phyloP scores from a whole-genome alignment of 2,113 vertebrate species.

The Rhabdomys dilectus region DNA sequence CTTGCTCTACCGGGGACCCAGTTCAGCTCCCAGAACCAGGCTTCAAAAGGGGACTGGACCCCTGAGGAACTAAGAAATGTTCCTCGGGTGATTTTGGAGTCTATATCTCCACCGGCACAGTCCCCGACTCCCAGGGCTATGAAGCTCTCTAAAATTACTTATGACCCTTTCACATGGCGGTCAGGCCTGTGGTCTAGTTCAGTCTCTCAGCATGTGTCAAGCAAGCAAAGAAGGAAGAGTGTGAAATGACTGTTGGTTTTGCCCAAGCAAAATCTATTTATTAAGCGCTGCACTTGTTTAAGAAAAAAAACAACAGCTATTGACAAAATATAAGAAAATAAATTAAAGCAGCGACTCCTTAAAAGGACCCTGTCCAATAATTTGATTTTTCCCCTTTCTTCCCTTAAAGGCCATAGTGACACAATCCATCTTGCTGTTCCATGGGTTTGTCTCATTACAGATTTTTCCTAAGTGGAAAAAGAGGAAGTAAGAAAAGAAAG shows the following conservation, averaged over 20 bases:
- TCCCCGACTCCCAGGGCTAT: neutral
- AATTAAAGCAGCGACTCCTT: slow-evolving; percentile 82
- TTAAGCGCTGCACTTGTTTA: slow-evolving; percentile 83
- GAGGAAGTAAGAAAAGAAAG: neutral
- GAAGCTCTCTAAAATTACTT: neutral
- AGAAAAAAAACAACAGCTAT: slow-evolving; percentile 73
- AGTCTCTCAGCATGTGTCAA: slow-evolving; percentile 17
- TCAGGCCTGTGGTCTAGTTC: neutral
- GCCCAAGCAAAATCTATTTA: slow-evolving; percentile 82
- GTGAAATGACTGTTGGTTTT: slow-evolving; percentile 79
- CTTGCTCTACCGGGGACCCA: neutral
- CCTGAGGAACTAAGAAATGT: neutral
- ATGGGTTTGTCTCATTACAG: slow-evolving; percentile 71
- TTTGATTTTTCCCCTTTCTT: slow-evolving; percentile 82
- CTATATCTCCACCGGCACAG: neutral
- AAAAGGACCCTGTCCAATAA: slow-evolving; percentile 84
- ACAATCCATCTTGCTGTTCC: slow-evolving; percentile 82
- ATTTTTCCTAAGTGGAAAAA: slow-evolving; percentile 74
- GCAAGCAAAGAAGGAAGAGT: slow-evolving; percentile 58
- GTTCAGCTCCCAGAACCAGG: neutral
- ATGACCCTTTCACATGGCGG: neutral
- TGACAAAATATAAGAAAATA: slow-evolving; percentile 87
- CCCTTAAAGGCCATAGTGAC: slow-evolving; percentile 83
- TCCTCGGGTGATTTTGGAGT: no score
- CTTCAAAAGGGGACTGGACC: neutral